phyloP scores from a whole-genome alignment of 2,888 invertebrate species.

The Pyrrhosoma nymphula region DNA sequence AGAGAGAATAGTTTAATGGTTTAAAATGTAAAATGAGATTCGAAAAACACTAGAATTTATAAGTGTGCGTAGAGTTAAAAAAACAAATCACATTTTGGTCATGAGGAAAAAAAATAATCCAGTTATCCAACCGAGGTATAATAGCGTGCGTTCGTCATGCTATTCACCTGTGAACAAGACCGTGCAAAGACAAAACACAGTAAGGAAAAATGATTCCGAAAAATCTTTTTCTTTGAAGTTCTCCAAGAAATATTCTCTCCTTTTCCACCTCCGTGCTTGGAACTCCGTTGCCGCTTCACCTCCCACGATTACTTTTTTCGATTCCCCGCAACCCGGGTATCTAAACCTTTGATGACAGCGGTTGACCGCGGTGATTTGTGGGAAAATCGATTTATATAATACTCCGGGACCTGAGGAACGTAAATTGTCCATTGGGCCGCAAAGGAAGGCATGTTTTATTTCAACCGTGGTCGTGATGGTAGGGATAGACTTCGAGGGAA shows the following conservation, averaged over 20 bases:
- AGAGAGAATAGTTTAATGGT: neutral
- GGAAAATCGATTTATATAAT: neutral
- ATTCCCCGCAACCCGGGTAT: neutral
- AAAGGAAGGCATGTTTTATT: neutral
- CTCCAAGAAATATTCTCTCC: neutral
- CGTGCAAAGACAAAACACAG: neutral
- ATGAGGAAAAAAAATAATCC: neutral
- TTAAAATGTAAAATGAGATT: neutral
- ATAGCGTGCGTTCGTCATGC: slow-evolving; percentile 45
- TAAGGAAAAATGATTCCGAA: neutral
- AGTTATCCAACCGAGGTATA: slow-evolving; percentile 28
- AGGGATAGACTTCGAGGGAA: neutral
- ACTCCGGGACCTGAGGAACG: neutral
- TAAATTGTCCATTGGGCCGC: neutral
- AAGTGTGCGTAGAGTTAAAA: neutral
- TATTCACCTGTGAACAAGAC: slow-evolving; percentile 49
- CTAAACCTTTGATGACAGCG: neutral
- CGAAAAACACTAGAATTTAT: neutral
- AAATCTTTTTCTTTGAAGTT: neutral
- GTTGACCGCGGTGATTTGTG: neutral
- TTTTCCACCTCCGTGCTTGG: neutral
- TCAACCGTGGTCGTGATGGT: neutral
- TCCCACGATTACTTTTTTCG: neutral
- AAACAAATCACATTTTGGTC: neutral
- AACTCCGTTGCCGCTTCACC: neutral